phyloP scores from a whole-genome alignment of 2,888 invertebrate genomes.

The Cryptocephalus primarius region DNA sequence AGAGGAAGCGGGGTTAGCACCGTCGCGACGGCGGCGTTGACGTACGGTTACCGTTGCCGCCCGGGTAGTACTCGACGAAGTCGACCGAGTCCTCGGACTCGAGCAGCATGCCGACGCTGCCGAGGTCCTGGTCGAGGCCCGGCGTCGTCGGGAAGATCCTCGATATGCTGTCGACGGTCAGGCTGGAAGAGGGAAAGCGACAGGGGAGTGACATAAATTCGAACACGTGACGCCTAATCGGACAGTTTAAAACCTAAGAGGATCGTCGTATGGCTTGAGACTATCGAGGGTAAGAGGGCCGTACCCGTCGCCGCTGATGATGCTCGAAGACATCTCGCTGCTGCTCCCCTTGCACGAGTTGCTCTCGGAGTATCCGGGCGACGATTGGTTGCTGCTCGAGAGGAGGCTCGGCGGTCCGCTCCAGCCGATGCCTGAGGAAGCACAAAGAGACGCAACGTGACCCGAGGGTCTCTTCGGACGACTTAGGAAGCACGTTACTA shows the following conservation, averaged over 20 bases:
- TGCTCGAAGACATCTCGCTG: conserved; percentile 49
- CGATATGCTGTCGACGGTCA: conserved; percentile 32
- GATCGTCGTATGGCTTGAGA: too few species aligned
- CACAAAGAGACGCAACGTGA: too few species aligned
- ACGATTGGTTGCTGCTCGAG: conserved; percentile 73
- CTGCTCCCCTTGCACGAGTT: conserved; percentile 47
- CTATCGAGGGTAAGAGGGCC: too few species aligned
- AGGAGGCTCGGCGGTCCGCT: conserved; percentile 77
- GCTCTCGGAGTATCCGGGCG: conserved; percentile 53
- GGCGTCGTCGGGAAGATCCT: conserved; percentile 45
- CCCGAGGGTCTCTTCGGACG: not conserved
- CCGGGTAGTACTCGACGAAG: conserved; percentile 32
- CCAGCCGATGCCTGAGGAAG: conserved; percentile 50
- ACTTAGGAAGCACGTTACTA: too few species aligned
- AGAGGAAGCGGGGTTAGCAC: too few species aligned
- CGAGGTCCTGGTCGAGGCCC: conserved; percentile 44
- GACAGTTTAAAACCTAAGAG: too few species aligned
- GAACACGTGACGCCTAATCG: too few species aligned
- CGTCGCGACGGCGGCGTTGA: conserved; percentile 7
- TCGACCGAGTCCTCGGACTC: conserved; percentile 36
- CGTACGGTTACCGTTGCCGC: conserved; percentile 16
- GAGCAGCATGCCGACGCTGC: conserved; percentile 38
- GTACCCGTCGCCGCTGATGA: conserved; percentile 56
- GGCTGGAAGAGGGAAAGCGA: conserved; percentile 18
- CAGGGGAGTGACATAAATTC: too few species aligned